These are phyloP conservation scores for Eupsilia transversa DNA, from an alignment of 2,888 invertebrate species.

Conservation along the genomic window DNA sequence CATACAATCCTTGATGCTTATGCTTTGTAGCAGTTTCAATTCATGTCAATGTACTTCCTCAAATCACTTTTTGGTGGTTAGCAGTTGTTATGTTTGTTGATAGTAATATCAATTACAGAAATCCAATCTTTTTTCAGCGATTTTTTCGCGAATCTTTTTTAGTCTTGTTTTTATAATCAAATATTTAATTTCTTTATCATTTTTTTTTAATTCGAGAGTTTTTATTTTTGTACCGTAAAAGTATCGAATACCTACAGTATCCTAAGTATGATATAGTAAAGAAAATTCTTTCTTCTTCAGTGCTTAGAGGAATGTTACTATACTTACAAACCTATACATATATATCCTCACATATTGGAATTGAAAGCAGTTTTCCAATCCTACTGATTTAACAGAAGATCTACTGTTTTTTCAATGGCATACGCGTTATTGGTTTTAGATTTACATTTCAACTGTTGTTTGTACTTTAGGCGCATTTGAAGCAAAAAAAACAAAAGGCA, in stretches of 20 bases:
- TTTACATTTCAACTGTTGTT: no score
- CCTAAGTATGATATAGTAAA: no score
- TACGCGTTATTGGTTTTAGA: no score
- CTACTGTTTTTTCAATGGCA: no score
- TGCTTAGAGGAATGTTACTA: background rate
- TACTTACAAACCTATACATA: background rate
- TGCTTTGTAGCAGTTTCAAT: conserved; percentile 21
- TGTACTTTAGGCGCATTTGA: no score
- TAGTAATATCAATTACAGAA: conserved; percentile 19
- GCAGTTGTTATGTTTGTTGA: conserved; percentile 20
- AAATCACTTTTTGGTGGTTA: conserved; percentile 47
- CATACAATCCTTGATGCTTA: conserved; percentile 35
- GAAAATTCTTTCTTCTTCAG: background rate
- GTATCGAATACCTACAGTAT: background rate
- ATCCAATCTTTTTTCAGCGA: conserved; percentile 12
- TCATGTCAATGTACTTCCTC: conserved; percentile 40
- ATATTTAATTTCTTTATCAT: no score
- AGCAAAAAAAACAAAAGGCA: no score
- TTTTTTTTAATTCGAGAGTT: background rate
- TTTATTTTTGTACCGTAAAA: background rate
- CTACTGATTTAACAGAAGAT: no score
- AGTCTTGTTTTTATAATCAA: background rate
- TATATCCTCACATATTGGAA: background rate
- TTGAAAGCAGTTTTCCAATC: no score
- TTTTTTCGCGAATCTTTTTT: no score